Evolutionary conservation across 2,888 invertebrate genomes (phyloP).

Genomic region (Hesperia comma): DNA sequence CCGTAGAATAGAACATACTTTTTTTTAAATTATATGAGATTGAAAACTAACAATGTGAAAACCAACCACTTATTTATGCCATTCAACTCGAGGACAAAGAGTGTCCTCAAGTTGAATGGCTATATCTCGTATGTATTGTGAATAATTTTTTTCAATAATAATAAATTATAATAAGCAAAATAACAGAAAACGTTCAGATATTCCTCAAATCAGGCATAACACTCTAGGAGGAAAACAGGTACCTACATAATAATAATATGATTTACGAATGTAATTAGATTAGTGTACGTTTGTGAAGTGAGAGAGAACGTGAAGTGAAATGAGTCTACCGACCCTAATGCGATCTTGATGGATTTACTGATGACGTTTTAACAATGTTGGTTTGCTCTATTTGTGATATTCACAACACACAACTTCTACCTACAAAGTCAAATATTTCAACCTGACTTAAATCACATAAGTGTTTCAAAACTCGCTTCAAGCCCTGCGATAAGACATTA

Average conservation of each 20-base stretch:
- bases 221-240: no score
- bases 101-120: no score
- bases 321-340: background rate
- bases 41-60: no score
- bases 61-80: no score
- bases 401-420: background rate
- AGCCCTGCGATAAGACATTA: background rate
- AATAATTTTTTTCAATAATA: no score
- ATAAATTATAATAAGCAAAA: no score
- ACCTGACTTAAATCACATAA: background rate
- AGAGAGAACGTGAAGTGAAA: background rate
- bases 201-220: no score
- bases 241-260: background rate
- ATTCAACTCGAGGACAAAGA: no score
- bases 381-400: background rate
- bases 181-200: no score
- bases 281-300: background rate
- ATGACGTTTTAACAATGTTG: background rate
- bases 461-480: background rate
- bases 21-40: no score
- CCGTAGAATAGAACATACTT: no score
- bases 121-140: no score
- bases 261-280: background rate
- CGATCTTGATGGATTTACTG: conserved; percentile 6
- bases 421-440: background rate